A percentile compares a stretch with the other conserved stretches of the same genome.
Evolutionary conservation across 2,888 invertebrate genomes (phyloP).

Genomic region (Xylophagus ater): DNA sequence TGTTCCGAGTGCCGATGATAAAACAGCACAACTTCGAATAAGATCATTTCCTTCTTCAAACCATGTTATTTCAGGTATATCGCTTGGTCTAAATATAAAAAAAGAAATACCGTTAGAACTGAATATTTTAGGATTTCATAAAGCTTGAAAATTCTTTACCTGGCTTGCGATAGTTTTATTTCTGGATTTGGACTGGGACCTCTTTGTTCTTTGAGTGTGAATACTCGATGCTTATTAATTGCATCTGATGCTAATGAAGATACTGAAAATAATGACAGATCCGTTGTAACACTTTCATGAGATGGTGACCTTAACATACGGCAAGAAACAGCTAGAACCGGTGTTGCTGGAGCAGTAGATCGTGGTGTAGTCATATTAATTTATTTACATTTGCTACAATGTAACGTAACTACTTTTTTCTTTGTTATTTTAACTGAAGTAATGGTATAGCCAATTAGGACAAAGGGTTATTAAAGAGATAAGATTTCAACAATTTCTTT

Average conservation of each 20-base stretch:
- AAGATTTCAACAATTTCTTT: no score
- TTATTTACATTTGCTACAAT: no score
- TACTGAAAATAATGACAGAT: constrained; percentile 66
- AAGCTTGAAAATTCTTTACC: constrained; percentile 12
- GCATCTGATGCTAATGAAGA: constrained; percentile 53
- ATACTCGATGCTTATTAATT: constrained; percentile 36
- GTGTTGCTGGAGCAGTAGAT: constrained; percentile 20
- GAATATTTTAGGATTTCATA: constrained; percentile 1
- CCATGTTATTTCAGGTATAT: constrained; percentile 53
- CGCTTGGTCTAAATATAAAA: constrained; percentile 33
- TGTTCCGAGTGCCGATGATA: constrained; percentile 69
- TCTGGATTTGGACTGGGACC: constrained; percentile 67
- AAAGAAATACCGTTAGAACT: not conserved
- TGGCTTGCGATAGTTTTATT: constrained; percentile 30
- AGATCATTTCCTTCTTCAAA: constrained; percentile 68
- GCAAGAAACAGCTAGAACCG: constrained; percentile 41
- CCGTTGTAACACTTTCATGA: constrained; percentile 74
- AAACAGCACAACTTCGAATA: constrained; percentile 66
- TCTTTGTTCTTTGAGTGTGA: constrained; percentile 43
- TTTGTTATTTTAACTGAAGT: no score
- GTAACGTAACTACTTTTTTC: no score
- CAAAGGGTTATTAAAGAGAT: no score
- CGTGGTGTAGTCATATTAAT: constrained; percentile 22
- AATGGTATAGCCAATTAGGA: no score
- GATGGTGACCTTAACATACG: constrained; percentile 66